These are phyloP conservation scores for Panagrolaimus sp. DNA, from an alignment of 1,140 invertebrate species.

Conservation along the genomic window DNA sequence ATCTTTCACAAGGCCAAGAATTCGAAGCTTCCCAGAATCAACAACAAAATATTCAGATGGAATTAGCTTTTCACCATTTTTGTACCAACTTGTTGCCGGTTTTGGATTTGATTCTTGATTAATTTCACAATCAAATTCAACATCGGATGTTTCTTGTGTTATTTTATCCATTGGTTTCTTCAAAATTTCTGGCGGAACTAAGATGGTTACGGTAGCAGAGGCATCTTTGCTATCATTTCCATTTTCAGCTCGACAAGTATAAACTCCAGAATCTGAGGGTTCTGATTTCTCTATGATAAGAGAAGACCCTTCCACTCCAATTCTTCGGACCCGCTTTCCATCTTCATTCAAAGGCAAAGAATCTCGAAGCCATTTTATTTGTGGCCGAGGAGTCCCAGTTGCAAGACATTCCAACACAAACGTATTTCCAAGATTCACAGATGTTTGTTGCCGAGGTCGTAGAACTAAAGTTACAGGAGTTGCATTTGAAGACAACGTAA, in stretches of 20 bases:
- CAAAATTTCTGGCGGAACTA: constrained; percentile 72
- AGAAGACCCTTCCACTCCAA: constrained; percentile 31
- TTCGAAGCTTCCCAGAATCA: constrained; percentile 63
- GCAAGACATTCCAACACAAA: constrained; percentile 67
- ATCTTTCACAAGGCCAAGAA: constrained; percentile 77
- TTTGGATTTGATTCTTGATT: constrained; percentile 72
- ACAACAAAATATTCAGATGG: constrained; percentile 78
- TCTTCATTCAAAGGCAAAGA: constrained; percentile 72
- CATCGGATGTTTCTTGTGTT: constrained; percentile 75
- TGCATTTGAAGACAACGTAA: constrained; percentile 21
- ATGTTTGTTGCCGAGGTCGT: constrained; percentile 33
- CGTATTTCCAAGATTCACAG: constrained; percentile 29
- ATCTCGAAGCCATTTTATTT: constrained; percentile 81
- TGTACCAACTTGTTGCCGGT: constrained; percentile 78
- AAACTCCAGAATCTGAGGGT: constrained; percentile 71
- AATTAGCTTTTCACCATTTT: constrained; percentile 87
- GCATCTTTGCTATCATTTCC: constrained; percentile 78
- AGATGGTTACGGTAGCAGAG: constrained; percentile 72
- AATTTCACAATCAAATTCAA: constrained; percentile 63
- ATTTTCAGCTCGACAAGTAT: constrained; percentile 86
- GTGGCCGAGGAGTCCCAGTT: constrained; percentile 70
- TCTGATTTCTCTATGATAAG: constrained; percentile 32
- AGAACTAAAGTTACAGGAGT: constrained; percentile 34
- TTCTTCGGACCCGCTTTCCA: constrained; percentile 23
- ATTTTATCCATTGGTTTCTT: constrained; percentile 69